A percentile compares a stretch with the other conserved stretches of the same genome.
Evolutionary conservation across 2,888 invertebrate genomes (phyloP).

Genomic region (Congeria kusceri): DNA sequence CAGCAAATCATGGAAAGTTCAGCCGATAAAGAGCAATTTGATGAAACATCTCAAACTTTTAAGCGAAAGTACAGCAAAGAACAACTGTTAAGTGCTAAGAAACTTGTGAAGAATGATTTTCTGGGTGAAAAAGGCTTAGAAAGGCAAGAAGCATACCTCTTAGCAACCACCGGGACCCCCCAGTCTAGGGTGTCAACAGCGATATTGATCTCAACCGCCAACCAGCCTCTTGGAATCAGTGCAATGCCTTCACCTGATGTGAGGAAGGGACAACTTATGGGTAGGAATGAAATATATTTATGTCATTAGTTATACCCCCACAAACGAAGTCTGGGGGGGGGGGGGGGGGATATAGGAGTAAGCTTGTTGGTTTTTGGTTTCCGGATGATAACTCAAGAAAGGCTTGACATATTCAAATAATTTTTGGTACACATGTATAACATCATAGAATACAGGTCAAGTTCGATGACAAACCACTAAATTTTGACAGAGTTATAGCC

Average conservation of each 20-base stretch:
- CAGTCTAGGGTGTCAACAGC: conserved; percentile 31
- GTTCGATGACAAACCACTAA: no score
- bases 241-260: conserved; percentile 64
- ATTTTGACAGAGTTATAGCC: no score
- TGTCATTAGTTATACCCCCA: no score
- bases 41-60: neutral
- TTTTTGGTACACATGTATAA: no score
- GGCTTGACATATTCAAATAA: no score
- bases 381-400: no score
- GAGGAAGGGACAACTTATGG: neutral
- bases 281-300: neutral
- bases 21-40: no score
- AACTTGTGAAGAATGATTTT: conserved; percentile 24
- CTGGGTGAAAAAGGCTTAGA: neutral
- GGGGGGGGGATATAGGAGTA: no score
- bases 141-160: no score
- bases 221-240: conserved; percentile 60
- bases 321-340: no score
- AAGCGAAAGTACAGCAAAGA: conserved; percentile 8
- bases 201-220: conserved; percentile 57
- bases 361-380: no score
- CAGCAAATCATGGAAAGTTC: neutral
- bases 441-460: no score
- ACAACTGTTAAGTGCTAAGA: conserved; percentile 12
- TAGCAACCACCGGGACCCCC: conserved; percentile 20